phyloP scores from a whole-genome alignment of 2,113 vertebrate genomes.

The Herpailurus yagouaroundi region DNA sequence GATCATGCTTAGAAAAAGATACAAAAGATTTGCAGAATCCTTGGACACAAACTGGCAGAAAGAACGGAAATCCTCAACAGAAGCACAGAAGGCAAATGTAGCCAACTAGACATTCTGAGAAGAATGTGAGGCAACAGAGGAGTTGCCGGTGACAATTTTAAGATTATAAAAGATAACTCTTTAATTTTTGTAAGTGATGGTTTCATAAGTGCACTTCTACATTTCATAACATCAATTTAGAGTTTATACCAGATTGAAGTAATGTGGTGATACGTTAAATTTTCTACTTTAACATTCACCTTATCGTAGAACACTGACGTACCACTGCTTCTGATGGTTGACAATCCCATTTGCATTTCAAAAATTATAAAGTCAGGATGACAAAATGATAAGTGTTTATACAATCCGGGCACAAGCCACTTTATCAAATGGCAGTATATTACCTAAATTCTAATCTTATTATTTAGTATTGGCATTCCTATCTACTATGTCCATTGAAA shows the following conservation, averaged over 20 bases:
- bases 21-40: conserved; percentile 81
- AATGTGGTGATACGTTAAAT: conserved; percentile 80
- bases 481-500: conserved; percentile 42
- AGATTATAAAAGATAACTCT: conserved; percentile 78
- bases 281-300: conserved; percentile 66
- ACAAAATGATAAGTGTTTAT: background rate
- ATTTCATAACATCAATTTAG: conserved; percentile 85
- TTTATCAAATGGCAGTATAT: conserved; percentile 67
- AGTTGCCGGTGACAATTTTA: conserved; percentile 81
- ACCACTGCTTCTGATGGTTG: conserved; percentile 51
- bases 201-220: conserved; percentile 80
- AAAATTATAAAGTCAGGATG: conserved; percentile 72
- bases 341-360: conserved; percentile 61
- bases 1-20: conserved; percentile 78
- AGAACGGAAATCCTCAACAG: conserved; percentile 72
- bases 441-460: conserved; percentile 65
- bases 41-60: conserved; percentile 74
- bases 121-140: conserved; percentile 82
- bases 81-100: conserved; percentile 68
- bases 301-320: conserved; percentile 72
- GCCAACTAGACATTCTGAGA: conserved; percentile 45
- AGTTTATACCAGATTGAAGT: conserved; percentile 75
- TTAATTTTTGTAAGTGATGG: conserved; percentile 82
- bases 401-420: background rate
- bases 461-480: conserved; percentile 65